Evolutionary conservation across 2,797 vertebrate species (phyloP).

Genomic region (Sebastes steindachneri): DNA sequence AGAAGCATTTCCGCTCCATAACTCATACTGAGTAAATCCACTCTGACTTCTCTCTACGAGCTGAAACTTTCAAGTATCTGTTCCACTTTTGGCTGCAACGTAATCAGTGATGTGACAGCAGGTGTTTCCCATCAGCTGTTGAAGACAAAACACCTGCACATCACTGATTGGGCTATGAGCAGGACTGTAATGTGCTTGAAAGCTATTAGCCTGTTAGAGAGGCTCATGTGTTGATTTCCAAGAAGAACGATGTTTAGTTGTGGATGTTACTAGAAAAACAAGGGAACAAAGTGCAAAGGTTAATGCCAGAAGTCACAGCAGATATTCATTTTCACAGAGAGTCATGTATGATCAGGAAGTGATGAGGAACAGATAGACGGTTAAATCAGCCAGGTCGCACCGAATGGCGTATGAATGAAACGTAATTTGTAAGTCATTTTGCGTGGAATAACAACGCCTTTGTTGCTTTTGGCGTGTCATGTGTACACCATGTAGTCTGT

Average conservation of each 20-base stretch:
- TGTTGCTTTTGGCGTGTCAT: too few species aligned
- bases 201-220: neutral
- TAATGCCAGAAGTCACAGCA: neutral
- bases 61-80: neutral
- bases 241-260: neutral
- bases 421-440: too few species aligned
- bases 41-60: neutral
- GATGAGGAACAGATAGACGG: neutral
- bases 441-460: too few species aligned
- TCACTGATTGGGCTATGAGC: neutral
- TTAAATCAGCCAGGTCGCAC: too few species aligned
- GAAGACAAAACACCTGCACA: conserved; percentile 36
- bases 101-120: conserved; percentile 23
- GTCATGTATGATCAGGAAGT: neutral
- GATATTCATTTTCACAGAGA: neutral
- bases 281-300: neutral
- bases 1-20: neutral
- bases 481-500: too few species aligned
- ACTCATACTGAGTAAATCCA: neutral
- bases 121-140: conserved; percentile 43
- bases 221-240: neutral
- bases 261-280: neutral
- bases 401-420: too few species aligned
- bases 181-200: neutral
- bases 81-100: conserved; percentile 6